Evolutionary conservation across 2,797 vertebrate genomes (phyloP).

Genomic region (Ficedula albicollis): DNA sequence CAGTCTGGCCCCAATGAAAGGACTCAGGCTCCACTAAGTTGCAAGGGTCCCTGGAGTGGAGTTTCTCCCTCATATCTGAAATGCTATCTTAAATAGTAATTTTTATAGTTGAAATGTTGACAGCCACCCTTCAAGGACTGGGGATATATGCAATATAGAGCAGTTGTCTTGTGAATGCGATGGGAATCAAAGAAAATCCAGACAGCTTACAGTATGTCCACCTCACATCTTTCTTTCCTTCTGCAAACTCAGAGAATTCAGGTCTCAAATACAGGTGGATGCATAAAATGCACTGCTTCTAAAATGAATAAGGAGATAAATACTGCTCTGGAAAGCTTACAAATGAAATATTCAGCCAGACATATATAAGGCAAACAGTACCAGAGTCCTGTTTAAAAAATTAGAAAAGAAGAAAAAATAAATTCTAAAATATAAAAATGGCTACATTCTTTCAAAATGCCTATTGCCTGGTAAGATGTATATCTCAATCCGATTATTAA

Average conservation of each 20-base stretch:
- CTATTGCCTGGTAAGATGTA: not conserved
- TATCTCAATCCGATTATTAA: not conserved
- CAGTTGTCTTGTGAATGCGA: not conserved
- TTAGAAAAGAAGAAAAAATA: not conserved
- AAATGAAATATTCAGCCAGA: not conserved
- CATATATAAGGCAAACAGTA: not conserved
- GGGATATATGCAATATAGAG: not conserved
- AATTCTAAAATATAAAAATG: not conserved
- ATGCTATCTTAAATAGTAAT: not conserved
- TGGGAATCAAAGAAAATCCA: not conserved
- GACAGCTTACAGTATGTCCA: not conserved
- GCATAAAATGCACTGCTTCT: not conserved
- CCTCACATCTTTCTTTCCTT: not conserved
- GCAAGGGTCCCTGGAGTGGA: not conserved
- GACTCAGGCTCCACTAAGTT: fast-evolving
- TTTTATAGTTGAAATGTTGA: not conserved
- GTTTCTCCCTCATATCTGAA: not conserved
- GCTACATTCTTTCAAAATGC: not conserved
- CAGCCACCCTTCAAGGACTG: not conserved
- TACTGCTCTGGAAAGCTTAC: not conserved
- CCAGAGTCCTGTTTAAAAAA: not conserved
- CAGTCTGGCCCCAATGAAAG: not conserved
- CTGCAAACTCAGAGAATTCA: not conserved
- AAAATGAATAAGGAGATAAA: not conserved
- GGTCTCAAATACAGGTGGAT: not conserved